phyloP scores from a whole-genome alignment of 1,140 invertebrate species.

The Wasmannia auropunctata region DNA sequence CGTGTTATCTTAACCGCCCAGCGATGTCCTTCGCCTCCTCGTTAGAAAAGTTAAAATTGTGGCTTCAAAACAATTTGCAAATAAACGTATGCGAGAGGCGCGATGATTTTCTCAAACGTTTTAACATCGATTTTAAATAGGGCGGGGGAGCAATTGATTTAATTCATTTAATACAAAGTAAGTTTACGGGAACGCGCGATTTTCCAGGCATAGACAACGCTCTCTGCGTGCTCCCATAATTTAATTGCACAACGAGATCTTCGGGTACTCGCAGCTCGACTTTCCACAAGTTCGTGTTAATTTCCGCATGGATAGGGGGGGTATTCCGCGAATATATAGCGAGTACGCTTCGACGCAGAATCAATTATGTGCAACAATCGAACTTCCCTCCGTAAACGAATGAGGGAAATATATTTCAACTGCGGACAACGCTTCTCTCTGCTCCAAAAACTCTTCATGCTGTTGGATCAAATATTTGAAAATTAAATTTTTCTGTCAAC shows the following conservation, averaged over 20 bases:
- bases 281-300: slow-evolving; percentile 52
- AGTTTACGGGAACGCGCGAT: neutral
- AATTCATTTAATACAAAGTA: neutral
- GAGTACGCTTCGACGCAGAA: slow-evolving; percentile 38
- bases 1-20: slow-evolving; percentile 25
- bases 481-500: neutral
- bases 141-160: neutral
- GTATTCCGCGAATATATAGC: slow-evolving; percentile 24
- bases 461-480: neutral
- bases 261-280: slow-evolving; percentile 11
- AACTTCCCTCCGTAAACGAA: slow-evolving; percentile 14
- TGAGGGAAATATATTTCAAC: slow-evolving; percentile 32
- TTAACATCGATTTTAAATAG: neutral
- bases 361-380: slow-evolving; percentile 64
- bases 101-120: neutral
- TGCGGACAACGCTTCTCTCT: neutral
- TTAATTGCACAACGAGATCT: slow-evolving; percentile 41
- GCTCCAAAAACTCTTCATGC: neutral
- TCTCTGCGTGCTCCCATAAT: slow-evolving; percentile 1
- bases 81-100: neutral
- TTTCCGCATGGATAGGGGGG: slow-evolving; percentile 40
- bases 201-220: slow-evolving; percentile 14
- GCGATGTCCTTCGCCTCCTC: neutral
- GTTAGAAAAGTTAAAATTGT: neutral
- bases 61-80: neutral